These are phyloP conservation scores for Parazoanthus swiftii DNA, from an alignment of 92 coral and sea anemone genomes.

Conservation along the genomic window DNA sequence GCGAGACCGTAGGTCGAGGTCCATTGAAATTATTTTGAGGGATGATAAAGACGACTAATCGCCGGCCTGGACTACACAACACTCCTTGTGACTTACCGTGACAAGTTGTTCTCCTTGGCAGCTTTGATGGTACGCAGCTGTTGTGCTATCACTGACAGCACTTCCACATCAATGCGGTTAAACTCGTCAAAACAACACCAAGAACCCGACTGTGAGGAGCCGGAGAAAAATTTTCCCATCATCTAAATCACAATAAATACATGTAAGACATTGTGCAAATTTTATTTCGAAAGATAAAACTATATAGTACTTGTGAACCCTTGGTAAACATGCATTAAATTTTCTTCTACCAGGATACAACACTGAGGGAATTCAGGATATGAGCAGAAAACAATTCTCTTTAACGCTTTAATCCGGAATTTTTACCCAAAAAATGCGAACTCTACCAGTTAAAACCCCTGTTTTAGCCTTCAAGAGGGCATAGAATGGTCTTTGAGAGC, in stretches of 20 bases:
- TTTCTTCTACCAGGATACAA: neutral
- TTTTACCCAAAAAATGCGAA: neutral
- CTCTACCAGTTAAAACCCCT: no score
- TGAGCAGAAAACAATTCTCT: neutral
- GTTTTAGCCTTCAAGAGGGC: no score
- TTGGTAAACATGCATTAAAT: neutral
- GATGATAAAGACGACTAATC: no score
- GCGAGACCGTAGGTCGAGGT: no score
- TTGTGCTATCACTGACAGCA: conserved; percentile 93
- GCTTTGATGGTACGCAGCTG: conserved; percentile 88
- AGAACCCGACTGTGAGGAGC: conserved; percentile 90
- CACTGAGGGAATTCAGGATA: neutral
- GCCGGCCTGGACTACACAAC: no score
- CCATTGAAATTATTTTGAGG: no score
- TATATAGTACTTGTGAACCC: neutral
- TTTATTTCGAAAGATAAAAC: neutral
- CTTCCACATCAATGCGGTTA: conserved; percentile 98
- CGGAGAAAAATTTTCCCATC: conserved; percentile 99
- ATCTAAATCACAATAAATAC: conserved; percentile 59
- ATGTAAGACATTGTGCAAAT: neutral
- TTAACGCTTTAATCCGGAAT: neutral
- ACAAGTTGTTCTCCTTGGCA: conserved; percentile 78
- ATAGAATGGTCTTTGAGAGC: no score
- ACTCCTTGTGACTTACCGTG: conserved; percentile 52
- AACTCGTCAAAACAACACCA: conserved; percentile 99